Evolutionary conservation across 2,797 vertebrate species (phyloP).

Genomic region (Gymnocypris eckloni): DNA sequence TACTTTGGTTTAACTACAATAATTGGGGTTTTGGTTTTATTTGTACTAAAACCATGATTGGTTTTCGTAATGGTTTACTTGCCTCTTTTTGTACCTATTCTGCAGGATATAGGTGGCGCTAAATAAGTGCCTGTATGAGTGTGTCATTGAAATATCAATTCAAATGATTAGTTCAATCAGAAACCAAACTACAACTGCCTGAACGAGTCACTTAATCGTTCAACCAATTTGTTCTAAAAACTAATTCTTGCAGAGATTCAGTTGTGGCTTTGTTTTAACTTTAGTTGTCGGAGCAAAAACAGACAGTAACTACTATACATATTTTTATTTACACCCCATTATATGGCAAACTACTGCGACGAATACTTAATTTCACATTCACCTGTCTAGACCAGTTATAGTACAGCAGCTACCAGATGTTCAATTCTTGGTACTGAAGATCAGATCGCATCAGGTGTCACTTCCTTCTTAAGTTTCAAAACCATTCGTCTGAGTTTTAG

Average conservation of each 20-base stretch:
- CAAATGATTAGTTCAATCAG: not conserved
- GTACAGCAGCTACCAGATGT: not conserved
- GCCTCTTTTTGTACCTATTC: not conserved
- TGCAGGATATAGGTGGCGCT: not conserved
- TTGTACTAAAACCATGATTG: not conserved
- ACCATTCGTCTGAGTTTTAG: not conserved
- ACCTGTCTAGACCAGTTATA: not conserved
- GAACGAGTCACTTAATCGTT: not conserved
- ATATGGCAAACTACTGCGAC: not conserved
- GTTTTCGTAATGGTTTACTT: not conserved
- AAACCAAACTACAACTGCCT: not conserved
- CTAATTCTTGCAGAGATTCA: not conserved
- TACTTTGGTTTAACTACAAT: too few species aligned
- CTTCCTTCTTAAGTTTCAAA: constrained; percentile 33
- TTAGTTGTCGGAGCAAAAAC: not conserved
- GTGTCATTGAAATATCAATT: not conserved
- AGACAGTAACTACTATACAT: not conserved
- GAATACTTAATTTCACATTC: not conserved
- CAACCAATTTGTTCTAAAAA: not conserved
- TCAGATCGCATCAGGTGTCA: constrained; percentile 6
- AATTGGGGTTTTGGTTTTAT: not conserved
- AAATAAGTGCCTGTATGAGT: not conserved
- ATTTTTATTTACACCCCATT: not conserved
- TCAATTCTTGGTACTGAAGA: constrained; percentile 16
- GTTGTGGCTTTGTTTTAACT: not conserved